Base-by-base conservation (phyloP, 64 coral and sea anemone species). In the Porites lutea region DNA sequence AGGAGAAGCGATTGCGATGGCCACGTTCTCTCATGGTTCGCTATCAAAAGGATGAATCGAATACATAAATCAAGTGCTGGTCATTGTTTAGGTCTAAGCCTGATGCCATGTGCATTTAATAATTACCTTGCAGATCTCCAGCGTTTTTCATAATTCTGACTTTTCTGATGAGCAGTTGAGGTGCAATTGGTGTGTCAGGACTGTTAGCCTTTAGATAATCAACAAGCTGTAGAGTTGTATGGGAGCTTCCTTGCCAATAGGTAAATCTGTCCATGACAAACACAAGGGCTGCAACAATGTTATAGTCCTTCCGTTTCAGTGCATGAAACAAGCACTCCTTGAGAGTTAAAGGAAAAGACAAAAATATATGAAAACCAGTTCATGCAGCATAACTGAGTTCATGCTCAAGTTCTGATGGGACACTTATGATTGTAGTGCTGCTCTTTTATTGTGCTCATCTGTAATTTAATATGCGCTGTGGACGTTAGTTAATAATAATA, bases 281-380 rank as follows among this genome's bases (percentile, higher is more conserved):
- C 48, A 96, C 77, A 48, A 98, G 52, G 18, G 97, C 97, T 8
- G 94, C 94, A 71, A 98, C 21, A 60, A 90, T 91, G 6, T 75
- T 64, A 72, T 90, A 96, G 19, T 80, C 74, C 49, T 96, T 91
- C 76, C 87, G 82, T 15, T 88, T 19, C 13, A 87, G 13, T 78
- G 97, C 94, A 83, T 98, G 94, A 78, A 88, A 93, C 19, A 98
- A 87, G 15, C 94, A 96, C 86, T 98, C 97, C 97, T 98, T 72
- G 19, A 15, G 61, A 49, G 22, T 13, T 71, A 75, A 64, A 52
- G 45, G 20, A 66, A 8, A 61, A 10, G 0, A 6, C 13, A 5
- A 37, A 70, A 22, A 54, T 51, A 72, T 22, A 58, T 54, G 6
- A 70, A 37, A 37, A 37, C 27, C 27, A 1, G 27, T 37, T 37